Conservation (phyloP, 2,888 invertebrate species). For the Caenorhabditis drosophilae region DNA sequence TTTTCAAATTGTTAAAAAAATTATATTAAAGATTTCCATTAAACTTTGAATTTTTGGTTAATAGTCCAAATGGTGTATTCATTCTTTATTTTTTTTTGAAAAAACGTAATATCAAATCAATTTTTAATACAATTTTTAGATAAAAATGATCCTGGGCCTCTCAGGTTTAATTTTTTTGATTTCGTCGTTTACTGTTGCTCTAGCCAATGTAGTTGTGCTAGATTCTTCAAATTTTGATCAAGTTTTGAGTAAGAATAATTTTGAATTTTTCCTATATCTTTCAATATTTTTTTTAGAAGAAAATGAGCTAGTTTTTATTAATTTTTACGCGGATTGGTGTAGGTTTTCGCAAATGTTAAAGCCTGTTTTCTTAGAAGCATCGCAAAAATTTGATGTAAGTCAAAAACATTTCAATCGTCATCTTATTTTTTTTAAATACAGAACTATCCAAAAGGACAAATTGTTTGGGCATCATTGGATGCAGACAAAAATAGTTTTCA, state of each 20-base stretch:
- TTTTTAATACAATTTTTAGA: too few relatives aligned
- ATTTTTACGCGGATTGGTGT: conserved; percentile 99
- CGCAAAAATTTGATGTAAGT: conserved; percentile 78
- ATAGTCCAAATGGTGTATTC: too few relatives aligned
- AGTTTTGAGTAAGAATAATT: conserved; percentile 43
- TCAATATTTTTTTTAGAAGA: conserved; percentile 44
- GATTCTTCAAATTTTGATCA: conserved; percentile 40
- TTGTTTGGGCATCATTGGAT: conserved; percentile 94
- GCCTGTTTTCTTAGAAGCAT: conserved; percentile 94
- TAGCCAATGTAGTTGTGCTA: conserved; percentile 37
- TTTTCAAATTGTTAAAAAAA: too few relatives aligned
- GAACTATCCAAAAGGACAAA: conserved; percentile 76
- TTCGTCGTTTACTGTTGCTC: neutral
- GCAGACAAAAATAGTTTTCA: conserved; percentile 91
- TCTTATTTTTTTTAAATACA: too few relatives aligned
- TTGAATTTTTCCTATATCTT: conserved; percentile 9
- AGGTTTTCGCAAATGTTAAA: conserved; percentile 94
- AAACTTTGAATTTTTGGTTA: too few relatives aligned
- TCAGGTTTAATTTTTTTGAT: too few relatives aligned
- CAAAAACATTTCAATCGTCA: too few relatives aligned
- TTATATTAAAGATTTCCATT: too few relatives aligned
- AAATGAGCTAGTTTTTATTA: conserved; percentile 94
- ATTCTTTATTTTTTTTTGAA: too few relatives aligned
- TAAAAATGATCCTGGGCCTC: too few relatives aligned
- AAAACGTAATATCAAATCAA: too few relatives aligned